phyloP scores from a whole-genome alignment of 2,113 vertebrate genomes.

The Marmota flaviventris region DNA sequence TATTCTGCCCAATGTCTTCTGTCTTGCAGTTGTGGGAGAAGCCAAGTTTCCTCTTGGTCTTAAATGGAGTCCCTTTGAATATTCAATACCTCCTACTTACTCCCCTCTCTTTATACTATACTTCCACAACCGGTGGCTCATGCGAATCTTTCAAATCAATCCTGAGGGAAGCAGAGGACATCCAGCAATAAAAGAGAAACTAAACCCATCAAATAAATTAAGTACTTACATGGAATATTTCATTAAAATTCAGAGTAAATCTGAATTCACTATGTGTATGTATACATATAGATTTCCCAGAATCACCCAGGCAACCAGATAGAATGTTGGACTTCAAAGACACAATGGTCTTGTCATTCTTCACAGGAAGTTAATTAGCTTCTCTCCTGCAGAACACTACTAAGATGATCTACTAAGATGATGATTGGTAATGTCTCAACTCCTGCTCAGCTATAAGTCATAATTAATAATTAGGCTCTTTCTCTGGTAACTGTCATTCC shows the following conservation, averaged over 20 bases:
- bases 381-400: conserved; percentile 46
- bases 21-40: not conserved
- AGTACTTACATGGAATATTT: conserved; percentile 34
- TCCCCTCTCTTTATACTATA: not conserved
- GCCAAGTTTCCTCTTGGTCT: not conserved
- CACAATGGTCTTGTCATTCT: conserved; percentile 45
- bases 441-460: conserved; percentile 53
- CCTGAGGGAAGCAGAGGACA: not conserved
- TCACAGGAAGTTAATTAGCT: conserved; percentile 66
- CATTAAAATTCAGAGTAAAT: conserved; percentile 37
- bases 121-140: not conserved
- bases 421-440: conserved; percentile 60
- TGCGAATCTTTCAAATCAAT: conserved; percentile 38
- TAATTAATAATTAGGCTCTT: conserved; percentile 71
- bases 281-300: not conserved
- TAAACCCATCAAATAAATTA: conserved; percentile 47
- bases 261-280: not conserved
- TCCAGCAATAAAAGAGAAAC: not conserved
- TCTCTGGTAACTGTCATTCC: conserved; percentile 56
- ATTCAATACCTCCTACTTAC: not conserved
- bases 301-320: conserved; percentile 64
- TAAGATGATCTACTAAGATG: conserved; percentile 31
- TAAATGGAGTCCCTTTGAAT: not conserved
- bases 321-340: conserved; percentile 55
- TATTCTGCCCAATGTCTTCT: not conserved